Conservation (phyloP, 2,797 vertebrate species). For the Onychomys leucogaster region DNA sequence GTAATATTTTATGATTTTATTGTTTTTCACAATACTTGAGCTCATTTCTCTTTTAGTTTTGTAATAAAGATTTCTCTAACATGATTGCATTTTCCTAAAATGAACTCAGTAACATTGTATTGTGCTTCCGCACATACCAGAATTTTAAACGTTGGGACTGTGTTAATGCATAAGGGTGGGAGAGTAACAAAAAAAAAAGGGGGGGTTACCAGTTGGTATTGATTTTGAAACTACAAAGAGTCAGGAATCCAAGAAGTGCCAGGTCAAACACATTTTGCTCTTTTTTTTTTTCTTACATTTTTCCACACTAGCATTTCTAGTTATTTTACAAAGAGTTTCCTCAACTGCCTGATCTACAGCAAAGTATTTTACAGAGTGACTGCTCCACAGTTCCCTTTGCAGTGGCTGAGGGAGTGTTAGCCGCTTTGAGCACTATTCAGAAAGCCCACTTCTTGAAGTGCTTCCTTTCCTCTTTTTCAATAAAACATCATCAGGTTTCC, state of each 20-base stretch:
- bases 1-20: background rate
- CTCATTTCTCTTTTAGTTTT: background rate
- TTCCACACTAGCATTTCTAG: background rate
- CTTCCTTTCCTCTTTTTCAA: background rate
- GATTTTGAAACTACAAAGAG: constrained; percentile 29
- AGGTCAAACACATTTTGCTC: background rate
- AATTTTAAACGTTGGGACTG: background rate
- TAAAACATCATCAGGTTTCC: background rate
- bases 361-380: background rate
- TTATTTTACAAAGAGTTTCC: background rate
- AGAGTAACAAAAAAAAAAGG: background rate
- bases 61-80: background rate
- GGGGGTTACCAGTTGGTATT: background rate
- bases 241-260: background rate
- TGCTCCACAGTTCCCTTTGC: background rate
- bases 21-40: background rate
- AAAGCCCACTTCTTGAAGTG: background rate
- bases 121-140: background rate
- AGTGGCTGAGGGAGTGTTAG: background rate
- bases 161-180: background rate
- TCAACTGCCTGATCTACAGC: background rate
- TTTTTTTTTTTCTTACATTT: background rate
- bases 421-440: background rate
- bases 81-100: background rate
- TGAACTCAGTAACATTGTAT: background rate